These are phyloP conservation scores for Amphilophus citrinellus DNA, from an alignment of 2,113 vertebrate genomes.

Conservation along the genomic window DNA sequence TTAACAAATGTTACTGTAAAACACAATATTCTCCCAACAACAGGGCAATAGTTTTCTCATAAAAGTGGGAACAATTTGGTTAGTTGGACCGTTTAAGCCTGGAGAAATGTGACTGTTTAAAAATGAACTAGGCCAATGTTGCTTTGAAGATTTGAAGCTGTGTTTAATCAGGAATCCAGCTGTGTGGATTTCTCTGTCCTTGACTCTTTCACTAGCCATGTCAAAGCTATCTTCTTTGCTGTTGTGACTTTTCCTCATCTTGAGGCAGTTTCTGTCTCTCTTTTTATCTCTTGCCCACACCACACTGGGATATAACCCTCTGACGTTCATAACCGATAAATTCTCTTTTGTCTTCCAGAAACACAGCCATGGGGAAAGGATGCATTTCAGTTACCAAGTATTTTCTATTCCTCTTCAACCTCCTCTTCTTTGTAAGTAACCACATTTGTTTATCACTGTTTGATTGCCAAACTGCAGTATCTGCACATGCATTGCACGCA, in stretches of 20 bases:
- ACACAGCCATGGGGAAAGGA: conserved; percentile 80
- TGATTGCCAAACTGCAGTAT: background rate
- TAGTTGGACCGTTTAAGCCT: conserved; percentile 1
- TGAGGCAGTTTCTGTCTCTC: background rate
- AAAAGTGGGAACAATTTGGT: conserved; percentile 34
- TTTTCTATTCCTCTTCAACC: conserved; percentile 96
- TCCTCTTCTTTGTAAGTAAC: conserved; percentile 94
- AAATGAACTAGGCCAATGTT: conserved; percentile 18
- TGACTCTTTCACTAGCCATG: background rate
- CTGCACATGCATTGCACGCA: background rate
- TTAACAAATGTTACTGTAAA: conserved; percentile 4
- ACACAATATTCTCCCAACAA: background rate
- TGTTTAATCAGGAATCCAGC: conserved; percentile 32
- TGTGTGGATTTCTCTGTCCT: conserved; percentile 39
- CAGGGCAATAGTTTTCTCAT: background rate
- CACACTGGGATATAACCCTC: background rate
- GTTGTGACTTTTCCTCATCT: conserved; percentile 21
- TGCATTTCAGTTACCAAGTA: conserved; percentile 94
- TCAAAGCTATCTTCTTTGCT: conserved; percentile 11
- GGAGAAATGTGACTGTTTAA: conserved; percentile 20
- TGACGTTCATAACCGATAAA: conserved; percentile 10
- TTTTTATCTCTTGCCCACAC: background rate
- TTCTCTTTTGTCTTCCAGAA: conserved; percentile 59
- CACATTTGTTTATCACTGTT: background rate
- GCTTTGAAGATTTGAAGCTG: conserved; percentile 49